Base-by-base conservation (phyloP, 2,113 vertebrate genomes). In the Uria lomvia region DNA sequence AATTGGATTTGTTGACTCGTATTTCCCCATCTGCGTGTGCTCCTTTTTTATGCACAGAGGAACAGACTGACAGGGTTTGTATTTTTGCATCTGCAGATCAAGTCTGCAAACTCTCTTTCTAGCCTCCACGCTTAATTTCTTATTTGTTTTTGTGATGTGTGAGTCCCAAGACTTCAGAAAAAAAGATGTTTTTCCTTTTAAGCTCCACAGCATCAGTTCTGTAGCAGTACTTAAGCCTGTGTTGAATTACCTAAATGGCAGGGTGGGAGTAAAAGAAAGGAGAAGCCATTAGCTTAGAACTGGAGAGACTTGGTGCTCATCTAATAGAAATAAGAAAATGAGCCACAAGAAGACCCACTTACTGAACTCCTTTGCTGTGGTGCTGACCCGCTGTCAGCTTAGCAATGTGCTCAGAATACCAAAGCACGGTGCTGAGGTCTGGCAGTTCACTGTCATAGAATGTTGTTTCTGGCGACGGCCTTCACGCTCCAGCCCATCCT, bases 391-490 rank as follows among this genome's bases (percentile, higher is more conserved):
- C 72, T 6, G 1, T 15, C 9, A 52, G 72, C 6, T 5, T 1
- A 9, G 42, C 43, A 30, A 0, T 40, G 79, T 30, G 59, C 36
- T 62, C 42, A 29, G 63, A 82, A 47, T 8, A 26, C 36, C 52
- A 27, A 24, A 52, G 66, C 40, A 15, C 1, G 0, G 45, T 8
- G 55, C 80, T 71, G 79, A 74, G 65, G 32, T 67, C 63, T 73
- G 52, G 16, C 36, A 23, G 23, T 49, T 92, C 38, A 7, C 58
- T 60, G 5, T 26, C 18, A 12, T 2, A 65, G 43, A 77, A 73
- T 0, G 0, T 5, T 16, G 9, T 47, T 86, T 74, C 70, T 89
- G 40, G 36, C 0, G 0, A 8, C 20, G 27, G 56, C 36, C 40
- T 42, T 72, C 56, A 2, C 3, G 1, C 16, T 68, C 23, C 83